phyloP scores from a whole-genome alignment of 2,888 invertebrate genomes.

The Arrhopalites spinosus region DNA sequence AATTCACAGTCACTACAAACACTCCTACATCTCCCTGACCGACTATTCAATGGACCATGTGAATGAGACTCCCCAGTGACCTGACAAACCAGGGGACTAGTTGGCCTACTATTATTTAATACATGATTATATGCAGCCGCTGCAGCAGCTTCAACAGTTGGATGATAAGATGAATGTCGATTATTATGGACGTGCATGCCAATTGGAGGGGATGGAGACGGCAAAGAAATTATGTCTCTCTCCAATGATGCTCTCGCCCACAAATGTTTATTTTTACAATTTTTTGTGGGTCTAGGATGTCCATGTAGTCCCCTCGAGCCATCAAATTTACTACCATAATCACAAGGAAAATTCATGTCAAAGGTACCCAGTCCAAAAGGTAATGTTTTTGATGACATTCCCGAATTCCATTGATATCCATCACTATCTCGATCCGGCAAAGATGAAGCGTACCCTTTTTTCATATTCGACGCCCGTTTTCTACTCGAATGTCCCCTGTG shows the following conservation, averaged over 20 bases:
- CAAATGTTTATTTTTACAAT: conserved; percentile 54
- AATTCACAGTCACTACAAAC: conserved; percentile 44
- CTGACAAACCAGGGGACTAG: conserved; percentile 45
- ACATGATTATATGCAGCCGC: conserved; percentile 22
- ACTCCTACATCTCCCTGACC: conserved; percentile 20
- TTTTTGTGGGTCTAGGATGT: conserved; percentile 50
- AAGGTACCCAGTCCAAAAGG: conserved; percentile 9
- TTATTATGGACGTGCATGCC: conserved; percentile 28
- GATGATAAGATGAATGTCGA: conserved; percentile 56
- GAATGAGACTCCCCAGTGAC: not conserved
- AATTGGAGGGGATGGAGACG: conserved; percentile 36
- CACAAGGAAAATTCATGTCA: conserved; percentile 10
- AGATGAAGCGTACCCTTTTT: conserved; percentile 52
- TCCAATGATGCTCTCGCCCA: conserved; percentile 54
- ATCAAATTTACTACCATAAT: conserved; percentile 2
- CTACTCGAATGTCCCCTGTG: conserved; percentile 24
- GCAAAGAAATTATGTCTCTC: conserved; percentile 38
- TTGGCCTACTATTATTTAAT: conserved; percentile 50
- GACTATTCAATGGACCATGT: conserved; percentile 27
- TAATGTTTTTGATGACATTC: not conserved
- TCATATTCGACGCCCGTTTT: conserved; percentile 42
- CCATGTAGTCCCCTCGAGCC: not conserved
- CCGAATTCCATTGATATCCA: not conserved
- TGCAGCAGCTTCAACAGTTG: conserved; percentile 36
- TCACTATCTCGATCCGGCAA: conserved; percentile 46